Percentiles rank a stretch among this genome's conserved stretches.
Evolutionary conservation across 1,140 invertebrate species (phyloP).

Genomic region (Oncopodura yosiiana): DNA sequence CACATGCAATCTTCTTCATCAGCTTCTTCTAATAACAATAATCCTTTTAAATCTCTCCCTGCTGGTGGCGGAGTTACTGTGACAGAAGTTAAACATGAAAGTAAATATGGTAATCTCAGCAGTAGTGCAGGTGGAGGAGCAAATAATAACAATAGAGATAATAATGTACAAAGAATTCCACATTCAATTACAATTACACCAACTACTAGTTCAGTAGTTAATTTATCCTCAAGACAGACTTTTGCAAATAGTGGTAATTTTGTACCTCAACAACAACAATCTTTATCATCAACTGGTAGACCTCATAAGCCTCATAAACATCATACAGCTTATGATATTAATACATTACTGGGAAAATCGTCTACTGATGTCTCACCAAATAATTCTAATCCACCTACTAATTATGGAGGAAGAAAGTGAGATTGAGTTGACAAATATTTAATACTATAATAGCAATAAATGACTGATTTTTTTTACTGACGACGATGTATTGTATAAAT

Average conservation of each 20-base stretch:
- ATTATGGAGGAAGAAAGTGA: too few species aligned
- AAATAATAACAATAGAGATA: conserved; percentile 3
- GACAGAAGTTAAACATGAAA: conserved; percentile 22
- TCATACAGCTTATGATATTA: conserved; percentile 15
- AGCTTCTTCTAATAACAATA: background rate
- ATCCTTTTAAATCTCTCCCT: conserved; percentile 12
- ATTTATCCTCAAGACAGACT: background rate
- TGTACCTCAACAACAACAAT: background rate
- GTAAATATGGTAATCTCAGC: background rate
- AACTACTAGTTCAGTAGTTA: conserved; percentile 8
- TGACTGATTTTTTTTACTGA: too few species aligned
- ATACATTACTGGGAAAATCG: conserved; percentile 11
- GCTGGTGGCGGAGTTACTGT: conserved; percentile 19
- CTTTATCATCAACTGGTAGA: background rate
- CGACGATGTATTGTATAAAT: too few species aligned
- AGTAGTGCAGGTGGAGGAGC: background rate
- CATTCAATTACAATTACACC: conserved; percentile 27
- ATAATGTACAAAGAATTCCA: conserved; percentile 8
- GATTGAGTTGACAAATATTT: too few species aligned
- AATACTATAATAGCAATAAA: too few species aligned
- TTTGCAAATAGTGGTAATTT: background rate
- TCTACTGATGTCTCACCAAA: background rate
- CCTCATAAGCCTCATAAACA: conserved; percentile 6
- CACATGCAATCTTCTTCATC: background rate
- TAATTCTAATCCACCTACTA: background rate